Percentiles rank a stretch among this genome's conserved stretches.
Evolutionary conservation across 2,797 vertebrate species (phyloP).

Genomic region (Pangasius djambal): DNA sequence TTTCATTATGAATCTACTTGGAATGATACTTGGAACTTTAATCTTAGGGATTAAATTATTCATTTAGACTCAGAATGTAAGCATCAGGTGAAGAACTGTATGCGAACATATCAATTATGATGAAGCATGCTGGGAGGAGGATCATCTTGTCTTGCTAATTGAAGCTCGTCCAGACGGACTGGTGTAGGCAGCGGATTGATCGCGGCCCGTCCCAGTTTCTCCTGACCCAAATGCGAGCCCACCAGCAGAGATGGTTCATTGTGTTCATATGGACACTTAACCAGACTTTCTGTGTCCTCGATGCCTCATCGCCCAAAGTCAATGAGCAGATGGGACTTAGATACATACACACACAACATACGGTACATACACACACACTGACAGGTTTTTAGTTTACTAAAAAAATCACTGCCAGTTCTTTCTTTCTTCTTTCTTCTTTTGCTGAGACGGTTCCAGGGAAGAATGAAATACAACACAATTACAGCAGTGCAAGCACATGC

Average conservation of each 20-base stretch:
- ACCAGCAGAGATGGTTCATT: slow-evolving; percentile 52
- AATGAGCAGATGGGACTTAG: slow-evolving; percentile 17
- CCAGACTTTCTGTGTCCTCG: slow-evolving; percentile 39
- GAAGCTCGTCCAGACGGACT: slow-evolving; percentile 22
- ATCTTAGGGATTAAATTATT: background rate
- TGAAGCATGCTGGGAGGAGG: background rate
- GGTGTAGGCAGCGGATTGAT: slow-evolving; percentile 41
- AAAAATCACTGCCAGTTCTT: background rate
- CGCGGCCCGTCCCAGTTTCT: slow-evolving; percentile 52
- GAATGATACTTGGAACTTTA: background rate
- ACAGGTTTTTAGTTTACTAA: slow-evolving; percentile 19
- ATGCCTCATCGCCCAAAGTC: slow-evolving; percentile 34
- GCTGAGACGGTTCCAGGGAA: background rate
- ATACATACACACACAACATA: slow-evolving; percentile 4
- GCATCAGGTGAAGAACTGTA: background rate
- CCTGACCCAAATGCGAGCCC: slow-evolving; percentile 62
- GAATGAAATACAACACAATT: background rate
- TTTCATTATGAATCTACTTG: background rate
- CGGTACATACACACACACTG: slow-evolving; percentile 4
- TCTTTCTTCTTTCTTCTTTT: background rate
- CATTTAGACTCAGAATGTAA: background rate
- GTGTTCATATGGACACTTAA: slow-evolving; percentile 51
- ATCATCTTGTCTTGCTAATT: background rate
- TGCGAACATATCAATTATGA: background rate
- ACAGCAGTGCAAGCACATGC: background rate